Base-by-base conservation (phyloP, 2,888 invertebrate genomes). In the Apodemia duryi region DNA sequence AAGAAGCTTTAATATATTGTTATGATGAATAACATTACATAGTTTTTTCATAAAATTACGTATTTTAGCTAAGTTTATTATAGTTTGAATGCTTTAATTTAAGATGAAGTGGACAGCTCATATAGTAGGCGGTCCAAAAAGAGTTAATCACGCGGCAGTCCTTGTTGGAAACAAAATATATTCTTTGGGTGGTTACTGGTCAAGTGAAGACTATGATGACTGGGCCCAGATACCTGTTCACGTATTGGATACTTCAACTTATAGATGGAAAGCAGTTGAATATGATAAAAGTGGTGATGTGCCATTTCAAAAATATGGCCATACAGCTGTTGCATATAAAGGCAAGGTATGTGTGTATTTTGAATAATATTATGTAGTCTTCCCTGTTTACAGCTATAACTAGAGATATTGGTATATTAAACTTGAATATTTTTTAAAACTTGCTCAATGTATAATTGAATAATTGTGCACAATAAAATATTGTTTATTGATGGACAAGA, bases 61-160 rank as follows among this genome's bases (percentile, higher is more conserved):
- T 43, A 43, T 43, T 11, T 11, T 11, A 43, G 11, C 11, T 10
- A 11, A 11, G 41, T 41, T 41, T 41, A 41, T 41, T 41, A 41
- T 28, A 35, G 10, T 29, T 21, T 62, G 6, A 61, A 32, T 61
- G 10, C 51, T 62, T 51, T 49, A 57, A 51, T 61, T 68, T 43
- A 77, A 71, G 77, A 96, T 97, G 96, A 93, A 93, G 84, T 98
- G 98, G 98, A 96, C 96, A 64, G 94, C 96, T 46, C 95, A 95
- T 78, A 91, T 98, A 69, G 97, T 97, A 80, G 98, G 97, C 43
- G 98, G 98, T n/a, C 98, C 98, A 21, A 93, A 96, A 76, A 93
- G 98, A 69, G 98, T 98, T 13, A 98, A 98, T 84, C 98, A 98
- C 93, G 97, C 98, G n/a, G 97, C 97, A 6, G 97, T 96, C 35